These are phyloP conservation scores for Chymomyza amoena DNA, from an alignment of 2,888 invertebrate genomes.

Conservation along the genomic window DNA sequence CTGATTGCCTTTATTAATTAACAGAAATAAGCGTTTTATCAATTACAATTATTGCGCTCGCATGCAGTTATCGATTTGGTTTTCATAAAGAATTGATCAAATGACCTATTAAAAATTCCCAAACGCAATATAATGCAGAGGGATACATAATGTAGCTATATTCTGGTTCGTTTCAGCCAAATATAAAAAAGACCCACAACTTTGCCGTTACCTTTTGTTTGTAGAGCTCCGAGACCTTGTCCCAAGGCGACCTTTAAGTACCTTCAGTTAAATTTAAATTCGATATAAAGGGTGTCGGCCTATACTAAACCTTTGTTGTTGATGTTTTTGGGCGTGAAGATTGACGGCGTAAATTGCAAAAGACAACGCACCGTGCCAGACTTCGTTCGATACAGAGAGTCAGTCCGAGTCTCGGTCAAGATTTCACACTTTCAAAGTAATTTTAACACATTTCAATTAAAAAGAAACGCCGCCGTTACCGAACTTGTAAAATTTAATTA, in stretches of 20 bases:
- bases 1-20: too few relatives aligned
- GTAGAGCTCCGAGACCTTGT: neutral
- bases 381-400: neutral
- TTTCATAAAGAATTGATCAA: too few relatives aligned
- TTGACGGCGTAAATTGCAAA: conserved; percentile 71
- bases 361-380: conserved; percentile 18
- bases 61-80: too few relatives aligned
- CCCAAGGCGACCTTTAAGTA: neutral
- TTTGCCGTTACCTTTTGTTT: neutral
- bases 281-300: neutral
- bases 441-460: conserved; percentile 73
- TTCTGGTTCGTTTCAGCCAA: too few relatives aligned
- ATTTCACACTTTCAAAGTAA: conserved; percentile 71
- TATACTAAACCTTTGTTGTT: neutral
- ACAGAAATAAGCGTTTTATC: too few relatives aligned
- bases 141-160: too few relatives aligned
- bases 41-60: too few relatives aligned
- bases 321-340: conserved; percentile 65
- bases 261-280: neutral
- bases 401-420: neutral
- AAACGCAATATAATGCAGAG: neutral
- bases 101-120: too few relatives aligned
- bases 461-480: conserved; percentile 40
- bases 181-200: neutral
- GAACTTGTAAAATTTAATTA: conserved; percentile 71